Percentiles rank a stretch among this genome's conserved stretches.
phyloP scores from a whole-genome alignment of 2,888 invertebrate genomes.

The Metopia argyrocephala region DNA sequence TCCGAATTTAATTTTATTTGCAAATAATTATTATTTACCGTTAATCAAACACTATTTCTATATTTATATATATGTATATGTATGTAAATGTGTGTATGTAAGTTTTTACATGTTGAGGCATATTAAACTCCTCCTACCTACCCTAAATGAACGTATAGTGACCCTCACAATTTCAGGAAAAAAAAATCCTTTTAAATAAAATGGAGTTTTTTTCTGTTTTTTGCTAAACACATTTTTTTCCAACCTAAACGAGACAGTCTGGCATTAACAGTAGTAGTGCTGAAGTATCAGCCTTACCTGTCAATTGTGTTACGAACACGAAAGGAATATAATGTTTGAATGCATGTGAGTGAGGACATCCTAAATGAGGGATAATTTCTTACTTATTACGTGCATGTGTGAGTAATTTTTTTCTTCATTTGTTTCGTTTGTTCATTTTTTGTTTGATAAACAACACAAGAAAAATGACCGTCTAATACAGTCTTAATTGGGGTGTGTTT shows the following conservation, averaged over 20 bases:
- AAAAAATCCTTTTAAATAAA: conserved; percentile 9
- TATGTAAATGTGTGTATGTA: too few species aligned
- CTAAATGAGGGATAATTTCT: conserved; percentile 11
- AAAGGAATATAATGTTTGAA: conserved; percentile 12
- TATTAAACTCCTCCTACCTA: conserved; percentile 45
- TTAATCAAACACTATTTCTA: too few species aligned
- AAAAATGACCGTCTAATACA: conserved; percentile 27
- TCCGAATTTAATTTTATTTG: too few species aligned
- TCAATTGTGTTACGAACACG: not conserved
- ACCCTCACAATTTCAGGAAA: conserved; percentile 23
- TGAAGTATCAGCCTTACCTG: conserved; percentile 22
- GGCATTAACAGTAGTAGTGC: not conserved
- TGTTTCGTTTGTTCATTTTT: not conserved
- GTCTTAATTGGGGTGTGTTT: conserved; percentile 39
- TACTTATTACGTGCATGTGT: not conserved
- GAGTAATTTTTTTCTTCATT: not conserved
- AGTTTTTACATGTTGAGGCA: too few species aligned
- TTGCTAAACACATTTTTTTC: not conserved
- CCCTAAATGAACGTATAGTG: conserved; percentile 14
- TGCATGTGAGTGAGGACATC: conserved; percentile 20
- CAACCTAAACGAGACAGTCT: conserved; percentile 17
- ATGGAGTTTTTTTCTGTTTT: too few species aligned
- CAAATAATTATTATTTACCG: too few species aligned
- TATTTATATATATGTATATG: too few species aligned
- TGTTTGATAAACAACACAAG: conserved; percentile 1